Conservation (phyloP, 1,140 invertebrate species). For the Musca domestica region DNA sequence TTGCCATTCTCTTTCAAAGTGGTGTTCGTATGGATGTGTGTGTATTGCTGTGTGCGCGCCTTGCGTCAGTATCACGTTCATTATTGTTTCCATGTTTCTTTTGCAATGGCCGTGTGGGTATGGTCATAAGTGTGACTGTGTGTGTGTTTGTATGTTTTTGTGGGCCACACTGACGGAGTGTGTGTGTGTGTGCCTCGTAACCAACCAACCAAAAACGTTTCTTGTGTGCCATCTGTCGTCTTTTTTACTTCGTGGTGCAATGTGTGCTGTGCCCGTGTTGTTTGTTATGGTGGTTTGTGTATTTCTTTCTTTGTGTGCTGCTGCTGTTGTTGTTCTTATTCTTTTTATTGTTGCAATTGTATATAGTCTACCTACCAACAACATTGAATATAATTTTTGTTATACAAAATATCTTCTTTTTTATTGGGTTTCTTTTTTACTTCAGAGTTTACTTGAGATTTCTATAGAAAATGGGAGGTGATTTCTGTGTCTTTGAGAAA, state of each 20-base stretch:
- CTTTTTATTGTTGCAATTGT: too few relatives aligned
- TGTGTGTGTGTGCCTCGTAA: neutral
- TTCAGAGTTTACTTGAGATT: too few relatives aligned
- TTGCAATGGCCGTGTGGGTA: neutral
- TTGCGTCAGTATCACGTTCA: neutral
- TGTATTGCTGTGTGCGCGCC: neutral
- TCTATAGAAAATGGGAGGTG: too few relatives aligned
- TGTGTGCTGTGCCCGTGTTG: neutral
- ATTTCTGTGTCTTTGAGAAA: too few relatives aligned
- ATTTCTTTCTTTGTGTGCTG: too few relatives aligned
- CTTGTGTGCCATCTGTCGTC: constrained; percentile 9
- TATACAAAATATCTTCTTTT: too few relatives aligned
- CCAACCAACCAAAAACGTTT: constrained; percentile 19
- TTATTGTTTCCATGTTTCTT: too few relatives aligned
- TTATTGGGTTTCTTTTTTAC: too few relatives aligned
- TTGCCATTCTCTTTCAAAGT: neutral
- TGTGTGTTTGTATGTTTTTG: neutral
- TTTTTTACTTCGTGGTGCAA: neutral
- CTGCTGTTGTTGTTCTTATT: too few relatives aligned
- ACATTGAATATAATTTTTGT: too few relatives aligned
- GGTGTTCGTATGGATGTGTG: neutral
- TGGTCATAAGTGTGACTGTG: neutral
- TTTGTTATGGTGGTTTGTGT: constrained; percentile 9
- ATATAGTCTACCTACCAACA: too few relatives aligned
- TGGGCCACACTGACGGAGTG: neutral